Evolutionary conservation across 1,140 invertebrate species (phyloP).

Genomic region (Panonychus citri): DNA sequence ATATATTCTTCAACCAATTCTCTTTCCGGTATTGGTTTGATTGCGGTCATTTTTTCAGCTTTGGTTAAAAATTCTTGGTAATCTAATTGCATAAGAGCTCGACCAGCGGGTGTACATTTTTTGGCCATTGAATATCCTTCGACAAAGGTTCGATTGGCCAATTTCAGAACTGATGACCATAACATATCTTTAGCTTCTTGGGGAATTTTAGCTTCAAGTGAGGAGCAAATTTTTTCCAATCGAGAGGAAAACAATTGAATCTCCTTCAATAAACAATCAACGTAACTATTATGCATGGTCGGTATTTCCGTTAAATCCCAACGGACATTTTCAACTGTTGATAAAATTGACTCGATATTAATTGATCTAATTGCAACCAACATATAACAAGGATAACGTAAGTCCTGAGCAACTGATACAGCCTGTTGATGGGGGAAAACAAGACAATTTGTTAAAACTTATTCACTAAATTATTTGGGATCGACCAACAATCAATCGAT

Average conservation of each 20-base stretch:
- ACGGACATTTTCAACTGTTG: conserved; percentile 57
- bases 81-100: conserved; percentile 91
- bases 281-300: conserved; percentile 75
- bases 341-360: conserved; percentile 49
- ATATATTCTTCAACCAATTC: conserved; percentile 82
- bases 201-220: conserved; percentile 35
- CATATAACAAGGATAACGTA: conserved; percentile 42
- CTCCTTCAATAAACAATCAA: conserved; percentile 34
- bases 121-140: conserved; percentile 49
- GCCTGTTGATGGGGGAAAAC: conserved; percentile 28
- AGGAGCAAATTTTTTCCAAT: conserved; percentile 38
- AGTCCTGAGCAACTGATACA: conserved; percentile 32
- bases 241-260: conserved; percentile 51
- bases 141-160: conserved; percentile 60
- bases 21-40: conserved; percentile 53
- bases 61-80: conserved; percentile 83
- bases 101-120: conserved; percentile 83
- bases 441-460: conserved; percentile 4
- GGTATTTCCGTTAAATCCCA: conserved; percentile 87
- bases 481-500: conserved; percentile 12
- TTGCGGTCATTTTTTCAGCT: conserved; percentile 54
- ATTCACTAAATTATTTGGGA: conserved; percentile 10
- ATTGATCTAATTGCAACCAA: conserved; percentile 50
- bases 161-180: conserved; percentile 65
- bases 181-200: conserved; percentile 39